phyloP scores from a whole-genome alignment of 2,113 vertebrate species.

The Motacilla tschutschensis region DNA sequence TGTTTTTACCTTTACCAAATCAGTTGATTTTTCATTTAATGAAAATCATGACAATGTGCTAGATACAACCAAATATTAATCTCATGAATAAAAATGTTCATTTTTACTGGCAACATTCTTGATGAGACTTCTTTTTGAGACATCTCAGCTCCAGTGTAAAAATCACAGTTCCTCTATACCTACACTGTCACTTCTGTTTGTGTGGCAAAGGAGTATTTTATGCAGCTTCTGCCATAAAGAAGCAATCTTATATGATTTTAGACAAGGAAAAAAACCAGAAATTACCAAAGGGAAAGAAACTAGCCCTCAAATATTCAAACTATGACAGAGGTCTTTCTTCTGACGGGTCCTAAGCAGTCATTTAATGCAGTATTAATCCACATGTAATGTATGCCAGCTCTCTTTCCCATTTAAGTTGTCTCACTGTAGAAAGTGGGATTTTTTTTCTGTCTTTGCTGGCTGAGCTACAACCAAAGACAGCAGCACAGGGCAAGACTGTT shows the following conservation, averaged over 20 bases:
- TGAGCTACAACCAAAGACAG: neutral
- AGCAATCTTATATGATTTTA: neutral
- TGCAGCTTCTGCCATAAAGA: conserved; percentile 1
- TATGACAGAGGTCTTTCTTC: neutral
- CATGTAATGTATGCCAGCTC: neutral
- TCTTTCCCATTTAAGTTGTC: neutral
- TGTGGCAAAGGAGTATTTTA: conserved; percentile 6
- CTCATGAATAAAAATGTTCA: neutral
- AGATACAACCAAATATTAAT: neutral
- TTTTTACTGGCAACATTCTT: conserved; percentile 9
- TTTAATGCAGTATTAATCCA: conserved; percentile 14
- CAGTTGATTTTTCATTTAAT: conserved; percentile 37
- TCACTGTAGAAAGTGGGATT: neutral
- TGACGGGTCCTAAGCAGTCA: conserved; percentile 9
- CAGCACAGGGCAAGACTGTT: neutral
- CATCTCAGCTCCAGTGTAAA: neutral
- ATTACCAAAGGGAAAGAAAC: neutral
- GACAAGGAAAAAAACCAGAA: neutral
- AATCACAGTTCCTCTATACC: neutral
- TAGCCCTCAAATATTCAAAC: conserved; percentile 37
- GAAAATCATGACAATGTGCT: neutral
- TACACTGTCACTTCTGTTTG: neutral
- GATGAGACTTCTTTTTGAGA: conserved; percentile 1
- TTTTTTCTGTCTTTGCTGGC: neutral
- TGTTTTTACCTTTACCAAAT: neutral